phyloP scores from a whole-genome alignment of 2,888 invertebrate species.

The Toxonevra muliebris region DNA sequence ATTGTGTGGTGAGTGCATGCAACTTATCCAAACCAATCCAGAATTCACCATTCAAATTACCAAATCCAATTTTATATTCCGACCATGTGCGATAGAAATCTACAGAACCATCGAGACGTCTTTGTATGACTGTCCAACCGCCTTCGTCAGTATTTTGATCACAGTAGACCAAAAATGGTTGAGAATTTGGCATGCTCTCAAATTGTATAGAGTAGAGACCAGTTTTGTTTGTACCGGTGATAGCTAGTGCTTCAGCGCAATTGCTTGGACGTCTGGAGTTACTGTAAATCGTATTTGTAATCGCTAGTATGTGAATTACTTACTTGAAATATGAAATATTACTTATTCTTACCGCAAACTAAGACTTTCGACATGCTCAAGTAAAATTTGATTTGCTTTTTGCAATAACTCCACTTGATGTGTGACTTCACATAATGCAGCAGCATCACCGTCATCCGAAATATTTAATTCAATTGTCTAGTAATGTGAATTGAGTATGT shows the following conservation, averaged over 20 bases:
- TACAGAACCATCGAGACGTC: constrained; percentile 72
- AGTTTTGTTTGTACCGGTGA: neutral
- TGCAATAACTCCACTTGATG: no score
- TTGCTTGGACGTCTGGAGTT: neutral
- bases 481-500: no score
- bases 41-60: constrained; percentile 76
- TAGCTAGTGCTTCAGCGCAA: constrained; percentile 13
- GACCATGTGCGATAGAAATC: constrained; percentile 74
- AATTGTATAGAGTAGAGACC: constrained; percentile 14
- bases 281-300: no score
- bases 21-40: constrained; percentile 78
- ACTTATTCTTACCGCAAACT: no score
- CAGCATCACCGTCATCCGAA: no score
- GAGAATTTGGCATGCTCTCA: constrained; percentile 48
- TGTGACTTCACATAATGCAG: no score
- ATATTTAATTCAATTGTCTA: no score
- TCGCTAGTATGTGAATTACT: no score
- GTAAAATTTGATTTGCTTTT: no score
- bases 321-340: no score
- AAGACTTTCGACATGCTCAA: no score
- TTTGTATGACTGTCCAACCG: constrained; percentile 78
- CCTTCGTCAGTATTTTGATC: constrained; percentile 71
- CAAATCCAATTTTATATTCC: constrained; percentile 76
- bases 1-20: constrained; percentile 64
- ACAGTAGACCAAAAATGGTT: constrained; percentile 70